A percentile compares a stretch with the other conserved stretches of the same genome.
phyloP scores from a whole-genome alignment of 2,113 vertebrate species.

The Aphelocoma coerulescens region DNA sequence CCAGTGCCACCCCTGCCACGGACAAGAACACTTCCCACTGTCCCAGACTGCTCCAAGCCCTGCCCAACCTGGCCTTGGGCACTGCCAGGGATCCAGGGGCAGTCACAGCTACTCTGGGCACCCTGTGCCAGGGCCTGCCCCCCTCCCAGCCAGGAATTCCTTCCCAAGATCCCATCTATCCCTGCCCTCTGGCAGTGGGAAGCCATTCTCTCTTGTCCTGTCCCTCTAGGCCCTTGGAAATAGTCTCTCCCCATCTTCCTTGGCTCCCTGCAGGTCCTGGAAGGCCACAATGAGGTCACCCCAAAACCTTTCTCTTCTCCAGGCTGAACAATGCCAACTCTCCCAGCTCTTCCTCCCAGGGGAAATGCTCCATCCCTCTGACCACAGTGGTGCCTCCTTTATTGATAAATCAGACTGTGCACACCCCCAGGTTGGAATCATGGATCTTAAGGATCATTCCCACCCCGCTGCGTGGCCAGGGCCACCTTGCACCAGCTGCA shows the following conservation, averaged over 20 bases:
- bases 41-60: background rate
- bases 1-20: background rate
- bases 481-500: background rate
- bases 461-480: background rate
- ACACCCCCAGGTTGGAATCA: accelerated
- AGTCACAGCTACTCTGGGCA: background rate
- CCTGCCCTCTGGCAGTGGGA: background rate
- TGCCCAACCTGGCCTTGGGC: background rate
- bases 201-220: background rate
- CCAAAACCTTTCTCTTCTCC: background rate
- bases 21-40: background rate
- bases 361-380: background rate
- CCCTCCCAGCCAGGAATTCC: background rate
- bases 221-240: background rate
- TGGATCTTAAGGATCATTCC: background rate
- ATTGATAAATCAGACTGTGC: accelerated
- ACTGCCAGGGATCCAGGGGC: background rate
- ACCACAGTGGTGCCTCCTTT: background rate
- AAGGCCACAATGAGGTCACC: background rate
- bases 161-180: accelerated
- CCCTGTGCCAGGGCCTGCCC: background rate
- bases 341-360: background rate
- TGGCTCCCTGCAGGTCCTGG: background rate
- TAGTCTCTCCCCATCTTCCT: no score
- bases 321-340: background rate